A percentile compares a stretch with the other conserved stretches of the same genome.
Conservation (phyloP, 1,140 invertebrate species). For the Hormaphis cornu region DNA sequence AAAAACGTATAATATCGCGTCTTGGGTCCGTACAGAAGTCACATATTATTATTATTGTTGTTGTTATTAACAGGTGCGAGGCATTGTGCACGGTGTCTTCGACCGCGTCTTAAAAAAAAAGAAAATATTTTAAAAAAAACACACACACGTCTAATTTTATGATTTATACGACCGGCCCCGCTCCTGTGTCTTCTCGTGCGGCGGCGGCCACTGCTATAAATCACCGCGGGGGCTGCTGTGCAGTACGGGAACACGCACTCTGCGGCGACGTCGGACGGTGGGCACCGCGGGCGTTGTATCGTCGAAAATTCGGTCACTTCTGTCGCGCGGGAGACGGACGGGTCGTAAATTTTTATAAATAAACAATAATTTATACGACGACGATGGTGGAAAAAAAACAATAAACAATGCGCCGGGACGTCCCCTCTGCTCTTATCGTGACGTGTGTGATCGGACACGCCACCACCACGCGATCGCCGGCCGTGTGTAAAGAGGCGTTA, state of each 20-base stretch:
- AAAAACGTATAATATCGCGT: neutral
- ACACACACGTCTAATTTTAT: slow-evolving; percentile 31
- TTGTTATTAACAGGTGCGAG: slow-evolving; percentile 26
- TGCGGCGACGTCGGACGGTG: too few species aligned
- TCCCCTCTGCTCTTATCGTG: too few species aligned
- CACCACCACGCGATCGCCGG: too few species aligned
- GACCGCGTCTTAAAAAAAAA: slow-evolving; percentile 7
- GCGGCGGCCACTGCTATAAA: slow-evolving; percentile 3
- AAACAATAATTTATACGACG: slow-evolving; percentile 28
- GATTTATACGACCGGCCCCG: slow-evolving; percentile 30
- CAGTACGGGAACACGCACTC: neutral
- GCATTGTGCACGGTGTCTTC: slow-evolving; percentile 25
- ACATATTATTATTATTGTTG: too few species aligned
- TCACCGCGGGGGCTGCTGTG: too few species aligned
- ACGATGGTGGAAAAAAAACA: neutral
- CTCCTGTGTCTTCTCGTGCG: slow-evolving; percentile 20
- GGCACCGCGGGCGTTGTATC: too few species aligned
- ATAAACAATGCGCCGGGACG: too few species aligned
- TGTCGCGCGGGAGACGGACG: neutral
- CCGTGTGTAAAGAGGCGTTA: slow-evolving; percentile 22
- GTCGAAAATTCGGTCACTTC: slow-evolving; percentile 24
- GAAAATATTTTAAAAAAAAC: too few species aligned
- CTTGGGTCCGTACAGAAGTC: slow-evolving; percentile 24
- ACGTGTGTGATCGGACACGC: too few species aligned
- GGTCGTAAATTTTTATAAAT: slow-evolving; percentile 30